Evolutionary conservation across 2,888 invertebrate genomes (phyloP).

Genomic region (Apodemia duryi): DNA sequence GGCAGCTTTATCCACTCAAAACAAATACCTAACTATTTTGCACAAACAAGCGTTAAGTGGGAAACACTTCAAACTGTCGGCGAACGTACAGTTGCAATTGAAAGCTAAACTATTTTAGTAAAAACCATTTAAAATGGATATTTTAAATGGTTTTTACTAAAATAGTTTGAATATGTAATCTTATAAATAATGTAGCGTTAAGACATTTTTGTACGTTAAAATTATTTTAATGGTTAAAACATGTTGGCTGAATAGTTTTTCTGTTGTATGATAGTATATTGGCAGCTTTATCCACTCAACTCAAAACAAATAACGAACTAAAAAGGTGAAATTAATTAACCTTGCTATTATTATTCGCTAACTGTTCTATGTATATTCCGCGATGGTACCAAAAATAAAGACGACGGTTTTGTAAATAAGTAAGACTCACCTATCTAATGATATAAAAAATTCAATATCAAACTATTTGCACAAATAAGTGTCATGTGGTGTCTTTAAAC

Average conservation of each 20-base stretch:
- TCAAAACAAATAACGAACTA: neutral
- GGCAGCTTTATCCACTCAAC: neutral
- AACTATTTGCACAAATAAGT: conserved; percentile 7
- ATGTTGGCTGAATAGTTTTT: too few species aligned
- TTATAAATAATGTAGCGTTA: too few species aligned
- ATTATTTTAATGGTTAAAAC: too few species aligned
- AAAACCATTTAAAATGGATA: neutral
- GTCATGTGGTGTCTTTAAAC: neutral
- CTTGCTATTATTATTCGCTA: too few species aligned
- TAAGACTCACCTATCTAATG: too few species aligned
- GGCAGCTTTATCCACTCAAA: conserved; percentile 1
- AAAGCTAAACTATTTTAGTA: neutral
- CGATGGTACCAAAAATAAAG: too few species aligned
- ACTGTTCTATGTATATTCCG: too few species aligned
- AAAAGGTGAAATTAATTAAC: too few species aligned
- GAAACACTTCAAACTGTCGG: neutral
- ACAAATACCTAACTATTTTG: neutral
- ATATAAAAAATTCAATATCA: neutral
- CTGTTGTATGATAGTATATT: neutral
- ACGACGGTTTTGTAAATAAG: too few species aligned
- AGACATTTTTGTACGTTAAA: too few species aligned
- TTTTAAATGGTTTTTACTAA: too few species aligned
- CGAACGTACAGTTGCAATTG: conserved; percentile 1
- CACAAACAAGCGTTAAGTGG: conserved; percentile 1
- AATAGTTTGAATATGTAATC: neutral